Evolutionary conservation across 2,797 vertebrate genomes (phyloP).

Genomic region (Gymnopithys bicolor): DNA sequence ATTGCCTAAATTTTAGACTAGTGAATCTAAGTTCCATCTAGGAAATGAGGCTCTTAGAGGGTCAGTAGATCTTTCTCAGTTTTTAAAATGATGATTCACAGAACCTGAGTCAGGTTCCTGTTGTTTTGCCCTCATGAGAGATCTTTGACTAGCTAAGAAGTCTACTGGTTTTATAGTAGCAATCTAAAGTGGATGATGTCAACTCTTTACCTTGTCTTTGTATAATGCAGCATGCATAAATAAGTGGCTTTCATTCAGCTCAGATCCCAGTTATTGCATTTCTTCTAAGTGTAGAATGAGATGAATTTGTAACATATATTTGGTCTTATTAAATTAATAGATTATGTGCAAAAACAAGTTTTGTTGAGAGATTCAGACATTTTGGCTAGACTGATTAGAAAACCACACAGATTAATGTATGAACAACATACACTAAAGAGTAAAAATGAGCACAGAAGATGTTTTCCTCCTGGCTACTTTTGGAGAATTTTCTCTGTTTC

Average conservation of each 20-base stretch:
- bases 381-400: background rate
- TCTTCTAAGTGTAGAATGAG: background rate
- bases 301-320: background rate
- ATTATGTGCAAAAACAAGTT: background rate
- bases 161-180: background rate
- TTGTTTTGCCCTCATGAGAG: background rate
- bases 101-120: background rate
- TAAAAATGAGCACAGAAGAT: background rate
- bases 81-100: background rate
- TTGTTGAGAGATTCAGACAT: background rate
- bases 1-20: background rate
- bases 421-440: background rate
- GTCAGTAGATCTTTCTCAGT: background rate
- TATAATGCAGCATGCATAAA: background rate
- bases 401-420: background rate
- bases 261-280: background rate
- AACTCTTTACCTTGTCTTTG: background rate
- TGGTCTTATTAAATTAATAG: background rate
- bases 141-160: background rate
- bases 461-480: background rate
- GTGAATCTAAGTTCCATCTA: background rate
- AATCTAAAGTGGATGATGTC: background rate
- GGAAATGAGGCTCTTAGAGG: background rate
- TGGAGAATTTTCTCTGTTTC: background rate
- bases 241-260: background rate